These are phyloP conservation scores for Malurus alboscapulatus DNA, from an alignment of 2,113 vertebrate genomes.

Conservation along the genomic window DNA sequence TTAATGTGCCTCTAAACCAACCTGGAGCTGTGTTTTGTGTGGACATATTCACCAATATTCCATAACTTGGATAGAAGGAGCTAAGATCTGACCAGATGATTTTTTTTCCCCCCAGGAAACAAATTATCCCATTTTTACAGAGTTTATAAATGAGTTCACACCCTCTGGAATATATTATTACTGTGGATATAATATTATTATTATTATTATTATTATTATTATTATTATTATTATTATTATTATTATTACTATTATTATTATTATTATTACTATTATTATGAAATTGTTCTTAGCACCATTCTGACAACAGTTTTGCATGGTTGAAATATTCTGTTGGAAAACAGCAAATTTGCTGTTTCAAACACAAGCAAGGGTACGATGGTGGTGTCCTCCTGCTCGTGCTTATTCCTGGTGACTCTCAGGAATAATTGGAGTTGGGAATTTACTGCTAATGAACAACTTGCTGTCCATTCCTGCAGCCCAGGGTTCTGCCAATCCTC, in stretches of 20 bases:
- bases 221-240: too few species aligned
- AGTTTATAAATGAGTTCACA: not conserved
- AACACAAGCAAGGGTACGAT: not conserved
- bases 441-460: not conserved
- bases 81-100: not conserved
- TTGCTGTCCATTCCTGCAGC: not conserved
- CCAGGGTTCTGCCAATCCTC: not conserved
- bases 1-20: not conserved
- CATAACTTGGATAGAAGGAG: not conserved
- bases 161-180: not conserved
- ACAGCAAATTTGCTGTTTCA: not conserved
- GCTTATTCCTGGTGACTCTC: not conserved
- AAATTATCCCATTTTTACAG: not conserved
- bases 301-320: not conserved
- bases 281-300: not conserved
- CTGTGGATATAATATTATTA: too few species aligned
- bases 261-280: not conserved
- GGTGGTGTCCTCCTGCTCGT: not conserved
- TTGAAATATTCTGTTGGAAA: not conserved
- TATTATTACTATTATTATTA: too few species aligned
- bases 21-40: not conserved
- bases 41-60: not conserved
- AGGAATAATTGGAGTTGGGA: not conserved
- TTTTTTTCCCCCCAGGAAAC: not conserved
- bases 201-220: too few species aligned